Conservation (phyloP, 2,888 invertebrate species). For the Malthinus seriepunctatus region DNA sequence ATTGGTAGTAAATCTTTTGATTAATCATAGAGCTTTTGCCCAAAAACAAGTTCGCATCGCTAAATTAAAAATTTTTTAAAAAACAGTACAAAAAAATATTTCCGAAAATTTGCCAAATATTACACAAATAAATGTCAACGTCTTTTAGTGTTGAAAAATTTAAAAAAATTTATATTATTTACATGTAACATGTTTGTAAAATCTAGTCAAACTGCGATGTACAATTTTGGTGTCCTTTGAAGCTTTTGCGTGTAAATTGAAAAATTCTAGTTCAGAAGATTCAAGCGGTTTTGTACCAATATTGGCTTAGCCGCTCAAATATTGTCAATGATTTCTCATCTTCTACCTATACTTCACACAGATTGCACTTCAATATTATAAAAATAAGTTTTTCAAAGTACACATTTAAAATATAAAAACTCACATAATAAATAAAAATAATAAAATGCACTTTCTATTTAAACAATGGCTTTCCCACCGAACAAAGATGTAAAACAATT, state of each 20-base stretch:
- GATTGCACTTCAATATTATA: slow-evolving; percentile 7
- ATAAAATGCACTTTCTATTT: background rate
- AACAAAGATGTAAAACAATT: too few relatives aligned
- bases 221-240: slow-evolving; percentile 5
- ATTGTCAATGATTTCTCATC: slow-evolving; percentile 13
- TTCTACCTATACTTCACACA: slow-evolving; percentile 10
- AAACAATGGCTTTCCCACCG: background rate
- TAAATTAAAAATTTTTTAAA: too few relatives aligned
- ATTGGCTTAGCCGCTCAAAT: slow-evolving; percentile 15
- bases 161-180: too few relatives aligned
- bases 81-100: too few relatives aligned
- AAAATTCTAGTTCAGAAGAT: slow-evolving; percentile 13
- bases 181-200: background rate
- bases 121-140: too few relatives aligned
- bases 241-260: slow-evolving; percentile 5
- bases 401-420: background rate
- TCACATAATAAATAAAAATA: background rate
- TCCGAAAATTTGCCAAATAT: too few relatives aligned
- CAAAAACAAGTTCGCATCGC: too few relatives aligned
- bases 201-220: background rate
- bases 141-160: too few relatives aligned
- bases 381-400: background rate
- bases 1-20: too few relatives aligned
- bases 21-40: too few relatives aligned
- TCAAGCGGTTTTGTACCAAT: slow-evolving; percentile 9